Evolutionary conservation across 2,888 invertebrate genomes (phyloP).

Genomic region (Toxonevra muliebris): DNA sequence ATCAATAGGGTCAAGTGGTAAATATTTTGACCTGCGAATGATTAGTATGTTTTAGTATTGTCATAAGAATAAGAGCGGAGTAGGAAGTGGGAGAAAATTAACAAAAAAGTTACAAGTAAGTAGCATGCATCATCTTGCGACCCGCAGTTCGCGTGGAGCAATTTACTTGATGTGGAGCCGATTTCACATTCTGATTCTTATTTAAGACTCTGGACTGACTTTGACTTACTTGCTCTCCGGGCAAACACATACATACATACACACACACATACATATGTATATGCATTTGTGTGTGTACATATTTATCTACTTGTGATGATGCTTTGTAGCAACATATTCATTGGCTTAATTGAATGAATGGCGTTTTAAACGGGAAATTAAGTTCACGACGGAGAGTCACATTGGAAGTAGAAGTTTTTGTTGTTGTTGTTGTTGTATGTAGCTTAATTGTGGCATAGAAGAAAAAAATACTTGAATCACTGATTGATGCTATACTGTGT

Average conservation of each 20-base stretch:
- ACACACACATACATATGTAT: too few relatives aligned
- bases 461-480: constrained; percentile 18
- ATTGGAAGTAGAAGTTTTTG: not conserved
- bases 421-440: not conserved
- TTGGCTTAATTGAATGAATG: constrained; percentile 63
- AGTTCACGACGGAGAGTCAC: constrained; percentile 48
- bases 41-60: constrained; percentile 52
- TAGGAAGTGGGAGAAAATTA: constrained; percentile 6
- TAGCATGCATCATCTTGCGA: constrained; percentile 24
- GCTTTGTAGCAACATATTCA: constrained; percentile 54
- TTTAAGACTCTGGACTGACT: not conserved
- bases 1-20: constrained; percentile 67
- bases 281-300: not conserved
- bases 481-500: constrained; percentile 23
- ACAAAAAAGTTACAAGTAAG: constrained; percentile 1
- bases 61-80: constrained; percentile 2
- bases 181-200: constrained; percentile 28
- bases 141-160: constrained; percentile 27
- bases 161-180: constrained; percentile 32
- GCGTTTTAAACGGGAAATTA: constrained; percentile 61
- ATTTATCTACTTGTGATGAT: not conserved
- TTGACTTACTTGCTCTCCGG: not conserved
- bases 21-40: constrained; percentile 66
- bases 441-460: constrained; percentile 25
- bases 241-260: constrained; percentile 1